These are phyloP conservation scores for Spicauda simplicius DNA, from an alignment of 2,888 invertebrate species.

Conservation along the genomic window DNA sequence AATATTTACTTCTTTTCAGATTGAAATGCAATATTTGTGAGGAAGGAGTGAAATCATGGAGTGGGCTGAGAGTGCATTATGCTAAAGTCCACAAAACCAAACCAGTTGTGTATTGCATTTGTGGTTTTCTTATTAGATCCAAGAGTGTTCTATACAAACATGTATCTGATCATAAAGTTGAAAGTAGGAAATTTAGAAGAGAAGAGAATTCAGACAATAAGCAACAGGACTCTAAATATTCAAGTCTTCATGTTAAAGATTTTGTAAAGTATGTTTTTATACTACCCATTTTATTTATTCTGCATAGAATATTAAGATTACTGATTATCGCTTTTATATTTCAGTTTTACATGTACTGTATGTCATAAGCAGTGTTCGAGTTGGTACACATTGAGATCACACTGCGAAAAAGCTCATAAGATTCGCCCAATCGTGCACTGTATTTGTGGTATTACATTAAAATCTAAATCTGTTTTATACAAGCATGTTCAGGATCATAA, in stretches of 20 bases:
- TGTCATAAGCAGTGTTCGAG: constrained; percentile 73
- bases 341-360: constrained; percentile 72
- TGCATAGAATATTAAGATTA: background rate
- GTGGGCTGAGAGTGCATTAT: constrained; percentile 60
- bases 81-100: constrained; percentile 63
- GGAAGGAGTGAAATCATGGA: constrained; percentile 65
- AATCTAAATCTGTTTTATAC: constrained; percentile 80
- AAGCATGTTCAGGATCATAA: constrained; percentile 82
- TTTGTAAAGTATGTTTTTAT: constrained; percentile 66
- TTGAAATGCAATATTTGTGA: constrained; percentile 67
- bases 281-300: constrained; percentile 20
- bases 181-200: constrained; percentile 58
- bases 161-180: constrained; percentile 68
- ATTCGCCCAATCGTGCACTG: constrained; percentile 72
- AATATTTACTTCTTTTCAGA: constrained; percentile 46
- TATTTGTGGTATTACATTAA: constrained; percentile 75
- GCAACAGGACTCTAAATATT: constrained; percentile 57
- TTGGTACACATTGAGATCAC: constrained; percentile 76
- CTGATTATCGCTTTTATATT: constrained; percentile 39
- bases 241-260: constrained; percentile 66
- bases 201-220: constrained; percentile 53
- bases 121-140: constrained; percentile 70
- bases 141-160: constrained; percentile 75
- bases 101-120: constrained; percentile 66
- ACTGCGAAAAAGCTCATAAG: constrained; percentile 66